phyloP scores from a whole-genome alignment of 2,113 vertebrate genomes.

The Sander lucioperca region DNA sequence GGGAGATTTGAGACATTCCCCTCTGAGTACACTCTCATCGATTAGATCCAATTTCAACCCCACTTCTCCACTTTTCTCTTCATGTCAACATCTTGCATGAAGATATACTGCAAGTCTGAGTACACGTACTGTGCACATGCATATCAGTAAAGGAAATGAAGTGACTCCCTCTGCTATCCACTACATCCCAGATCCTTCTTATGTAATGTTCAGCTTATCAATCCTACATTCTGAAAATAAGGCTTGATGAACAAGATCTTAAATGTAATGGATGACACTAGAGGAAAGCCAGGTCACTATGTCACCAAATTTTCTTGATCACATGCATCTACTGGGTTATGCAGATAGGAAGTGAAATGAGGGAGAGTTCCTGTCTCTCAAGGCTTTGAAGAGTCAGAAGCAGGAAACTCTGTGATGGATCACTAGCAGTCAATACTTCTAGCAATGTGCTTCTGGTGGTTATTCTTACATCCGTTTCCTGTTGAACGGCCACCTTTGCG shows the following conservation, averaged over 20 bases:
- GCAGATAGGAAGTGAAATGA: conserved; percentile 20
- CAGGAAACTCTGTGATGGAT: conserved; percentile 49
- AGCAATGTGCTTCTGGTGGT: conserved; percentile 27
- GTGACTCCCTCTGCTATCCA: background rate
- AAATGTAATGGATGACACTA: background rate
- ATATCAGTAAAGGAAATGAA: background rate
- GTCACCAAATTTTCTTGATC: conserved; percentile 3
- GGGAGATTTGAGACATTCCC: background rate
- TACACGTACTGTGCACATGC: background rate
- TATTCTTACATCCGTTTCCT: conserved; percentile 39
- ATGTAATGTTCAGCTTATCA: background rate
- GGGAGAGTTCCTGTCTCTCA: conserved; percentile 36
- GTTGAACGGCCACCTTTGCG: conserved; percentile 5
- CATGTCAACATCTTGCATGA: background rate
- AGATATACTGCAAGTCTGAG: background rate
- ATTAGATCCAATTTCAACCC: background rate
- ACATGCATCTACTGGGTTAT: conserved; percentile 1
- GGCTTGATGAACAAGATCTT: background rate
- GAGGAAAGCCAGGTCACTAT: background rate
- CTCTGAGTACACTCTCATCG: background rate
- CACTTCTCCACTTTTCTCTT: background rate
- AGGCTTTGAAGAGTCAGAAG: conserved; percentile 54
- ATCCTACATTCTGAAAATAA: background rate
- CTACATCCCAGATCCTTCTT: background rate
- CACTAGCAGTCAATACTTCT: conserved; percentile 14